A percentile compares a stretch with the other conserved stretches of the same genome.
Evolutionary conservation across 2,113 vertebrate species (phyloP).

Genomic region (Noctilio leporinus): DNA sequence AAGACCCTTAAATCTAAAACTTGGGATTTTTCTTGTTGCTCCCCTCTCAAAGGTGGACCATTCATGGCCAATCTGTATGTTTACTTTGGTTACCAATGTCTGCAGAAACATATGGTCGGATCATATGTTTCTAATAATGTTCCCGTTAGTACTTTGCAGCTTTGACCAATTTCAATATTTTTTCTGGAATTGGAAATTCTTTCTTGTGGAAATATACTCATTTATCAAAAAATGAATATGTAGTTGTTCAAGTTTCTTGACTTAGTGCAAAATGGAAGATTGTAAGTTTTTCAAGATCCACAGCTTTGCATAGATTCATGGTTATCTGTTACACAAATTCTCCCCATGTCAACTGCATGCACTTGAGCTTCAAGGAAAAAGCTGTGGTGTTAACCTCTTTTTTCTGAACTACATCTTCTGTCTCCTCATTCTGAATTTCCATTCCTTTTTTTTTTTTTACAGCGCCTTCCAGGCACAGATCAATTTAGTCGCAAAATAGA

Average conservation of each 20-base stretch:
- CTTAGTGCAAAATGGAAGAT: slow-evolving; percentile 31
- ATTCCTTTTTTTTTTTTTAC: neutral
- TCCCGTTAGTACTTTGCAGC: slow-evolving; percentile 58
- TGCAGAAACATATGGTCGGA: slow-evolving; percentile 59
- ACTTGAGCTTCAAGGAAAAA: neutral
- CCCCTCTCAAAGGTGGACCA: slow-evolving; percentile 4
- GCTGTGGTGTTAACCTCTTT: neutral
- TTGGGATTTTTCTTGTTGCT: slow-evolving; percentile 31
- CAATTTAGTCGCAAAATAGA: neutral
- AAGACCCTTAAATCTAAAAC: slow-evolving; percentile 46
- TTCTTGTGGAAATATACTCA: slow-evolving; percentile 71
- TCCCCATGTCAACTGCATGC: neutral
- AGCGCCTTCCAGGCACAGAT: neutral
- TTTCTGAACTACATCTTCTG: neutral
- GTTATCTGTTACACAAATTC: neutral
- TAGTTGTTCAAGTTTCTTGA: slow-evolving; percentile 55
- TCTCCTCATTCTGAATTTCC: slow-evolving; percentile 1
- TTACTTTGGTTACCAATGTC: slow-evolving; percentile 63
- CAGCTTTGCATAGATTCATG: neutral
- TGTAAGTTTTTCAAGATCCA: slow-evolving; percentile 37
- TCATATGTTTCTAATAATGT: slow-evolving; percentile 70
- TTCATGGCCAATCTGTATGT: slow-evolving; percentile 51
- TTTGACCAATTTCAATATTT: slow-evolving; percentile 73
- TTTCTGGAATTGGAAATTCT: slow-evolving; percentile 68
- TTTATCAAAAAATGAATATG: slow-evolving; percentile 68